These are phyloP conservation scores for Nestor notabilis DNA, from an alignment of 2,113 vertebrate species.

Conservation along the genomic window DNA sequence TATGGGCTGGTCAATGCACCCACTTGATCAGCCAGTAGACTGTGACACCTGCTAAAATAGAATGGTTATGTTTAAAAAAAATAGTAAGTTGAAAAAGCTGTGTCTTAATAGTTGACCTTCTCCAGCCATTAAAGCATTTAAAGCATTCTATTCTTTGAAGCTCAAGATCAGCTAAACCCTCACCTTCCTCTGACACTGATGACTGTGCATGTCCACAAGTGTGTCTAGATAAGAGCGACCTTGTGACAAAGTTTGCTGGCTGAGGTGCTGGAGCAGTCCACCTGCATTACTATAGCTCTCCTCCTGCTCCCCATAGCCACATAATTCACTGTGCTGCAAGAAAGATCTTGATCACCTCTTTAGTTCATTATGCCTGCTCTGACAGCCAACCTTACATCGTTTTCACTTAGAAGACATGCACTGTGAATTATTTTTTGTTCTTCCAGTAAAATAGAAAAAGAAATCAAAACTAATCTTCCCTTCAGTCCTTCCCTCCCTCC, in stretches of 20 bases:
- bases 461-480: not conserved
- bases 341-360: not conserved
- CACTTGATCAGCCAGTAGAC: not conserved
- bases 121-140: not conserved
- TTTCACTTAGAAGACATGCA: not conserved
- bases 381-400: not conserved
- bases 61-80: not conserved
- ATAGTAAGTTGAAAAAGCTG: not conserved
- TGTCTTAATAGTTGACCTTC: not conserved
- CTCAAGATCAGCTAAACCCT: not conserved
- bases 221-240: not conserved
- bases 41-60: not conserved
- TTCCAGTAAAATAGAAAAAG: constrained; percentile 4
- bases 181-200: not conserved
- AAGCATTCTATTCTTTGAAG: not conserved
- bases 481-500: not conserved
- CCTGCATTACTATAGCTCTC: not conserved
- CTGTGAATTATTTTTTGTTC: not conserved
- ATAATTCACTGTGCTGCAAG: not conserved
- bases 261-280: not conserved
- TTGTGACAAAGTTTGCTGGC: not conserved
- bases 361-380: not conserved
- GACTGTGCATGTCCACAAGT: fast-evolving
- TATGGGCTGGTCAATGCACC: not conserved
- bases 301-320: not conserved